A percentile compares a stretch with the other conserved stretches of the same genome.
Evolutionary conservation across 2,888 invertebrate genomes (phyloP).

Genomic region (Phragmatobia fuliginosa): DNA sequence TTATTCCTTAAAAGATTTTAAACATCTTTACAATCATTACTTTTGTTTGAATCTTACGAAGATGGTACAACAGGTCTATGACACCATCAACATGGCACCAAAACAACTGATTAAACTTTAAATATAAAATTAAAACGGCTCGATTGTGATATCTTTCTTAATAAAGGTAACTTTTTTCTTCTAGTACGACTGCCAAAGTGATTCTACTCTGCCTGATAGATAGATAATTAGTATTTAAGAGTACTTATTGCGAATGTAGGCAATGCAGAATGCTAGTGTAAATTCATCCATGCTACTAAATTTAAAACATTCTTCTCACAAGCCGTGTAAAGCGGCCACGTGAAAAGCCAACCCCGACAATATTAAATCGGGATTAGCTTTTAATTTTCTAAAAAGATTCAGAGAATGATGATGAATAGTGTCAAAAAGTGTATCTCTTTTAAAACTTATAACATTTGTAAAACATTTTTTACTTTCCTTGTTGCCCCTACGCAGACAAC

Average conservation of each 20-base stretch:
- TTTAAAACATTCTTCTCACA: background rate
- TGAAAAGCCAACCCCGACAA: too few species aligned
- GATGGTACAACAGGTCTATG: background rate
- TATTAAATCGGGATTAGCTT: too few species aligned
- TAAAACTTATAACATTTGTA: too few species aligned
- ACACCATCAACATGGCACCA: background rate
- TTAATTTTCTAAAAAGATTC: too few species aligned
- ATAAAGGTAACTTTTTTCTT: too few species aligned
- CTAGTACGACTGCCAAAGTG: too few species aligned
- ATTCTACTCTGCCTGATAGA: too few species aligned
- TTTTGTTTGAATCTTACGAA: background rate
- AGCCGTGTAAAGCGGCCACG: background rate
- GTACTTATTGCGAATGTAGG: too few species aligned
- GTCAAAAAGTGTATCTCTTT: background rate
- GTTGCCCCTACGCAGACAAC: conserved; percentile 10
- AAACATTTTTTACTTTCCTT: conserved; percentile 12
- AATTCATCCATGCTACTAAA: too few species aligned
- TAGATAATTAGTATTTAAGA: too few species aligned
- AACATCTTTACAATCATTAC: background rate
- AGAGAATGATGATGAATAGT: too few species aligned
- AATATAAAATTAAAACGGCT: background rate
- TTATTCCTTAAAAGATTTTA: background rate
- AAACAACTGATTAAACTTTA: background rate
- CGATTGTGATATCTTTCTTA: background rate
- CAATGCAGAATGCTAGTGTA: too few species aligned